Evolutionary conservation across 2,797 vertebrate genomes (phyloP), one percentile per base, ranked within the genome.

Genomic region (Crax fasciolata): DNA sequence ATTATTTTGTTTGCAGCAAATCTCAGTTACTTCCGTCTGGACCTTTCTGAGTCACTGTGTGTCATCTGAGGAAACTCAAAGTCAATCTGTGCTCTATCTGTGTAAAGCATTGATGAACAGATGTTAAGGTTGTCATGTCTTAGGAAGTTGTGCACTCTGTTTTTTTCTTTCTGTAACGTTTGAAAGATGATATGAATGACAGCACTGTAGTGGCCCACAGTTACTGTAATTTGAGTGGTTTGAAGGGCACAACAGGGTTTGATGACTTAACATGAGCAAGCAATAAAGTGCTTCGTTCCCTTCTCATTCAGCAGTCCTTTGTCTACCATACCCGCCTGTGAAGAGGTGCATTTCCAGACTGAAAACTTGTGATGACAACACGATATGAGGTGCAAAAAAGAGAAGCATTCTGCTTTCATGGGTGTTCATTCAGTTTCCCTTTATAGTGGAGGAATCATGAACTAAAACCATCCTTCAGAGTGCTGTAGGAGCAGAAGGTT

Each of bases 1-100:
- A 28, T 52, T 3, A 23, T 61, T 57, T 63, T 1, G 0, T 73
- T 52, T 32, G 13, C 57, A 54, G 38, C 28, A 38, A 20, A 62
- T 73, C 35, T 46, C 41, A 30, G 0, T 66, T 73, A 25, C 9
- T 63, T 62, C 6, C n/a, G 19, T 80, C n/a, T 84, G 43, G 25
- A 58, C 39, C 8, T 72, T 7, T 54, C n/a, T 54, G 7, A 57
- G 62, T 67, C n/a, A 30, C 24, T 41, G 6, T 35, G 6, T 23
- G 7, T 83, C 35, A 41, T 32, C 3, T 0, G 51, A 88, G 12
- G 39, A 80, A 77, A 32, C 14, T 77, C 28, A 6, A 38, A 18
- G 19, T 49, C 48, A 58, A 0, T 73, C 21, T 77, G 19, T 39
- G 25, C 16, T 4, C 0, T 41, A 24, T 43, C 25, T 74, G 4